Evolutionary conservation across 2,797 vertebrate species (phyloP).

Genomic region (Peromyscus aztecus): DNA sequence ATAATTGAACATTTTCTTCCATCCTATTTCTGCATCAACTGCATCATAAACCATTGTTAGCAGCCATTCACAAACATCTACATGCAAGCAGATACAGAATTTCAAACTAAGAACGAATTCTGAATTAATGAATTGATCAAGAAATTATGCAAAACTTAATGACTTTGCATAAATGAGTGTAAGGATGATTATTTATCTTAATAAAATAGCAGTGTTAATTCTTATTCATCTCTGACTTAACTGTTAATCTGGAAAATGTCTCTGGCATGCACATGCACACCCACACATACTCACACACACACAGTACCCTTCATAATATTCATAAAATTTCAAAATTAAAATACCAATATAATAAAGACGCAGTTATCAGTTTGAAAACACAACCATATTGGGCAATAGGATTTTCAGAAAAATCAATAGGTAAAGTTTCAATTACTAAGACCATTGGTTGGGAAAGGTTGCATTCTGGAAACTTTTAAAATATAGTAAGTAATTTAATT

Average conservation of each 20-base stretch:
- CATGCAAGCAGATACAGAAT: background rate
- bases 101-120: background rate
- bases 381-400: background rate
- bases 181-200: background rate
- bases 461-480: background rate
- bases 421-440: conserved; percentile 1
- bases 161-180: background rate
- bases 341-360: background rate
- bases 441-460: background rate
- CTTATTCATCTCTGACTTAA: background rate
- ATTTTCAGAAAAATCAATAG: background rate
- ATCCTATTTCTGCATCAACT: background rate
- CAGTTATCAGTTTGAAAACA: background rate
- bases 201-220: background rate
- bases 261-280: too few species aligned
- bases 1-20: background rate
- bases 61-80: background rate
- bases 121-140: background rate
- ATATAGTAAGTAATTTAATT: background rate
- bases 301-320: too few species aligned
- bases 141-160: background rate
- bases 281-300: background rate
- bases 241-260: background rate
- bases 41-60: background rate
- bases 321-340: background rate